Evolutionary conservation across 2,888 invertebrate species (phyloP).

Genomic region (Nomada fabriciana): DNA sequence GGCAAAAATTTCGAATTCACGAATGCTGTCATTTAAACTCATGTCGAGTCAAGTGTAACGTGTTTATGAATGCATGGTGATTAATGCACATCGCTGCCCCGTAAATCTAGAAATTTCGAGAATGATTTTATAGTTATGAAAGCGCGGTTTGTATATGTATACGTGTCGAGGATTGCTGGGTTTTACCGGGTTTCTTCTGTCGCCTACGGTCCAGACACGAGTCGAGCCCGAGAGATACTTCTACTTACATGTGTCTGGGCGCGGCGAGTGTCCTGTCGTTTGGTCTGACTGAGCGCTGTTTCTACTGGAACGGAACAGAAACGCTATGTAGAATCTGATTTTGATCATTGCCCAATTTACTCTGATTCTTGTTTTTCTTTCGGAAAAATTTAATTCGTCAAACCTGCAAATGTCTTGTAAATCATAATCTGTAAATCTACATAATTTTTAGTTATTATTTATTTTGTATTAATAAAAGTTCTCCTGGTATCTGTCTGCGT

Average conservation of each 20-base stretch:
- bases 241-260: constrained; percentile 36
- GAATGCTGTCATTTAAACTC: background rate
- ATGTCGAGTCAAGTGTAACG: background rate
- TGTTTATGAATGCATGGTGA: too few species aligned
- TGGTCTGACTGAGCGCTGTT: background rate
- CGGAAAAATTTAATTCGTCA: too few species aligned
- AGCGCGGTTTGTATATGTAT: background rate
- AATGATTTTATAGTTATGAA: background rate
- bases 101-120: too few species aligned
- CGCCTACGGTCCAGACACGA: background rate
- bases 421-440: too few species aligned
- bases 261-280: constrained; percentile 13
- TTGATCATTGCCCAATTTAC: background rate
- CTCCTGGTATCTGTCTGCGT: too few species aligned
- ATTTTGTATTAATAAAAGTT: too few species aligned
- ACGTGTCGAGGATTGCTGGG: background rate
- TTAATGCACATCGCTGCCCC: too few species aligned
- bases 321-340: background rate
- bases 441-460: too few species aligned
- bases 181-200: constrained; percentile 8
- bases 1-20: background rate
- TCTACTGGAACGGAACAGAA: constrained; percentile 13
- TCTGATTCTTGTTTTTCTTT: too few species aligned
- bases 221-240: constrained; percentile 5
- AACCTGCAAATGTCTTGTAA: too few species aligned